Evolutionary conservation across 2,113 vertebrate genomes (phyloP).

Genomic region (Lichenostomus cassidix): DNA sequence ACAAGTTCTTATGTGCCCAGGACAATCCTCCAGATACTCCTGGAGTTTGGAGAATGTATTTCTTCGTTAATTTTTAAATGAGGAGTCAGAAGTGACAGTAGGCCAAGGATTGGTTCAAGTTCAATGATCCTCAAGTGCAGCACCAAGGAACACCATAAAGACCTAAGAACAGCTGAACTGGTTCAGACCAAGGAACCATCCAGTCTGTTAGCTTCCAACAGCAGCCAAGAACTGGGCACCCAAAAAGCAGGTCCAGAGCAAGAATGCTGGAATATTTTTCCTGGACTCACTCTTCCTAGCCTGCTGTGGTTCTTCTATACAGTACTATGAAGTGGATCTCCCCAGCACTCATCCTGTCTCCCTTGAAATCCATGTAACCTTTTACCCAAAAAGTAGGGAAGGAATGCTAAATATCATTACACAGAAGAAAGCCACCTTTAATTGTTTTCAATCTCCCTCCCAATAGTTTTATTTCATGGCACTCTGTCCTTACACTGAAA

Average conservation of each 20-base stretch:
- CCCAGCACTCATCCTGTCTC: background rate
- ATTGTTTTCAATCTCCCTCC: background rate
- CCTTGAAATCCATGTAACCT: background rate
- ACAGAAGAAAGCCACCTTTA: background rate
- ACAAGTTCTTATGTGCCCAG: background rate
- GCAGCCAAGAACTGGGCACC: background rate
- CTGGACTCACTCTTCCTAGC: background rate
- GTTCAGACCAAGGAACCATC: background rate
- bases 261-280: background rate
- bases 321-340: background rate
- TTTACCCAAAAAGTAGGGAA: background rate
- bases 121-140: background rate
- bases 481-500: background rate
- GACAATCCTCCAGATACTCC: background rate
- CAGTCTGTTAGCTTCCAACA: background rate
- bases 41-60: background rate
- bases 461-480: background rate
- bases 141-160: background rate
- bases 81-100: background rate
- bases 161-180: background rate
- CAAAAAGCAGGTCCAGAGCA: accelerated
- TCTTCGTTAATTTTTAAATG: background rate
- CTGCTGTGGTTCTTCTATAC: background rate
- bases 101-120: background rate
- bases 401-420: background rate